Percentiles rank a stretch among this genome's conserved stretches.
Conservation (phyloP, 37 sponge, comb jelly and placozoan genomes). For the Ianthella basta region DNA sequence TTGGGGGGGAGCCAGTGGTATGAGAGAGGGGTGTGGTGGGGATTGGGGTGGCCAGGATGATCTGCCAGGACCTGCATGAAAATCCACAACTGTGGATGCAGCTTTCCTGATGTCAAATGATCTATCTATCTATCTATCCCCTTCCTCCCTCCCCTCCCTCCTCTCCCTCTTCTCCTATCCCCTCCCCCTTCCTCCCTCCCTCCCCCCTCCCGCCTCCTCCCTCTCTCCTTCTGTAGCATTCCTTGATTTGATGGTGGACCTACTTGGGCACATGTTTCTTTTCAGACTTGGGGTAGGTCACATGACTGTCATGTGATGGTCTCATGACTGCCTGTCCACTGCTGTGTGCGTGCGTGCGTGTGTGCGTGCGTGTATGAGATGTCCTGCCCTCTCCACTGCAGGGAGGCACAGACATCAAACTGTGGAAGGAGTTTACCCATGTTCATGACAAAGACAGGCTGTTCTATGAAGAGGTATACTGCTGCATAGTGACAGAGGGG, state of each 20-base stretch:
- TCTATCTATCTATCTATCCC: too few species aligned
- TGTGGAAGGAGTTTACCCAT: background rate
- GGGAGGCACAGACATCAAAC: conserved; percentile 20
- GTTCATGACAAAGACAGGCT: background rate
- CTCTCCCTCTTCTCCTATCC: too few species aligned
- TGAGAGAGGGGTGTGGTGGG: too few species aligned
- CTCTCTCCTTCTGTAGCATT: background rate
- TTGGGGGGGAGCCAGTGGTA: too few species aligned
- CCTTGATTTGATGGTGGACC: conserved; percentile 39
- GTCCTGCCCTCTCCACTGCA: background rate
- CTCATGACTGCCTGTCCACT: background rate
- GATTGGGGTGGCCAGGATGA: too few species aligned
- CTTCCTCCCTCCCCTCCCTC: too few species aligned
- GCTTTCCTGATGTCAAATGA: too few species aligned
- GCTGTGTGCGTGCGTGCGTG: background rate
- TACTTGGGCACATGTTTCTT: conserved; percentile 7
- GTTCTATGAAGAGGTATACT: conserved; percentile 8
- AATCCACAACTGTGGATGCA: too few species aligned
- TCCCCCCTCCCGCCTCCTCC: too few species aligned
- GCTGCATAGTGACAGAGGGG: too few species aligned
- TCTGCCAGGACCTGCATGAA: too few species aligned
- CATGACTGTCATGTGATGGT: background rate
- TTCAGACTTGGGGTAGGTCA: background rate
- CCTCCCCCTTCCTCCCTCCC: too few species aligned
- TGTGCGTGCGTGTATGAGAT: background rate